Base-by-base conservation (phyloP, 1,140 invertebrate species). In the Potamilus streckersoni region DNA sequence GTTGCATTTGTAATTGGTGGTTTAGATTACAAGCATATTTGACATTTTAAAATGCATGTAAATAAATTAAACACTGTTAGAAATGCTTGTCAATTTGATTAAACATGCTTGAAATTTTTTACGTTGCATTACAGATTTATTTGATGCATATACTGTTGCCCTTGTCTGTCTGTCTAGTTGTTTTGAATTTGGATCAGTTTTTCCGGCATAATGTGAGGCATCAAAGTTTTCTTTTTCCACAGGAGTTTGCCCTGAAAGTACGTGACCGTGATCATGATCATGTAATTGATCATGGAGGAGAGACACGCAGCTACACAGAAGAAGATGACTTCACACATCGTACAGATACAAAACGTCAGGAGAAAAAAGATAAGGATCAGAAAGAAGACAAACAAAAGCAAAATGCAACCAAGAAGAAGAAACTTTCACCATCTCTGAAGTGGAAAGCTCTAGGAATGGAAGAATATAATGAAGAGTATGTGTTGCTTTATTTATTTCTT, bases 401-500 rank as follows among this genome's bases (percentile, higher is more conserved):
- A 38, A 82, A 80, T 59, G 19, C 74, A 67, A 76, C 86, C 63
- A 83, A 79, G 55, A 86, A 86, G 77, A 86, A 85, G 74, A 86
- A 85, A 71, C 69, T 88, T 58, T 86, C 89, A 71, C 88, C 88
- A 11, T 88, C 88, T 13, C 76, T 88, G 15, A 89, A 88, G 71
- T 89, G 88, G 88, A 87, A 85, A 78, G 80, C 78, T 38, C 80
- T 89, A 0, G 83, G 82, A 49, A 77, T 89, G 76, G 87, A 89
- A 14, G 87, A 89, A 68, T 80, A 84, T 58, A 83, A 81, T 72
- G 80, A 83, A 74, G 66, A 73, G 79, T 82, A 62, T 74, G 80
- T 71, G 14, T 59, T 38, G 15, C 8, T 65, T 17, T 17, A 65
- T 20, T 38, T 71, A 1, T 23, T 13, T 19, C 23, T 62, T 62